Evolutionary conservation across 2,113 vertebrate species (phyloP), one percentile per base, ranked within the genome.

Genomic region (Apus apus): DNA sequence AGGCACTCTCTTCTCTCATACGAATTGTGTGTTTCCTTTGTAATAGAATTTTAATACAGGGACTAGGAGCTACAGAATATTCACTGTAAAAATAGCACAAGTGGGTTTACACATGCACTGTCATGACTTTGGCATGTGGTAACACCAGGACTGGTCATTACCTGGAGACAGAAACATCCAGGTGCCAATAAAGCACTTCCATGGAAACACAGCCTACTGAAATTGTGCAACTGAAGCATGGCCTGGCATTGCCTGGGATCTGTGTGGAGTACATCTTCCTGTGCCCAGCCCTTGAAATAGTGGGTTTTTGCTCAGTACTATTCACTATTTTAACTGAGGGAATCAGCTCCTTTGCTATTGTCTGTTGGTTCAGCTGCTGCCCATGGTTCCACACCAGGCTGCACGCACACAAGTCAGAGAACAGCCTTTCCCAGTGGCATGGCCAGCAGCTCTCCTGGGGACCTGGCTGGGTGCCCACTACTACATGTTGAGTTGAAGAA

Each of bases 101-200:
- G 48, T 21, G 61, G 16, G 19, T 86, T 95, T 66, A 67, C 27
- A 43, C 56, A 19, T 29, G 8, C 25, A 16, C 25, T 11, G 46
- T 92, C 75, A 90, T 10, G 25, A 23, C 67, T 72, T 43, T 83
- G 83, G 56, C 64, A 78, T 78, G 66, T 62, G 54, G 66, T 54
- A 87, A 19, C 15, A 32, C 21, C 30, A 62, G 78, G 56, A 60
- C 5, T 19, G 56, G 58, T 40, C 67, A 30, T 29, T 27, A 79
- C 62, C 30, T 58, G 8, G 21, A 82, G 45, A 9, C 29, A 60
- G 74, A 66, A 75, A 7, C 19, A 46, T n/a, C 67, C 0, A 0
- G 82, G 25, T 48, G 53, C 23, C 57, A 70, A 51, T 60, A n/a
- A 62, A 93, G n/a, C 0, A 0, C 58, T 61, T 19, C 32, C 46